A percentile compares a stretch with the other conserved stretches of the same genome.
phyloP scores from a whole-genome alignment of 2,888 invertebrate genomes.

The Lysandra coridon region DNA sequence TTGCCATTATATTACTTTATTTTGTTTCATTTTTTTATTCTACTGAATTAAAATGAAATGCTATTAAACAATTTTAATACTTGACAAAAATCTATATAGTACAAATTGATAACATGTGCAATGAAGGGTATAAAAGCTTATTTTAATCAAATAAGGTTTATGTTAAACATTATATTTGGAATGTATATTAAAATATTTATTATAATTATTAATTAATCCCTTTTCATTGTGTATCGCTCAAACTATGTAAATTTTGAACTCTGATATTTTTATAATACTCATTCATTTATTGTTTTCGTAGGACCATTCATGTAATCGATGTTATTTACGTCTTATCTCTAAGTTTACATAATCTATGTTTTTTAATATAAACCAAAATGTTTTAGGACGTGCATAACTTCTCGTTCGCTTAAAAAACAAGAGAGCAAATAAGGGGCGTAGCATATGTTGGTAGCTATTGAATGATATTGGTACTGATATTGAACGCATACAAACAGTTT shows the following conservation, averaged over 20 bases:
- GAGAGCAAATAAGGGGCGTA: background rate
- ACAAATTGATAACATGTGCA: background rate
- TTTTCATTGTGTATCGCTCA: constrained; percentile 18
- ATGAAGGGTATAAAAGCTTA: background rate
- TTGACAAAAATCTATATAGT: background rate
- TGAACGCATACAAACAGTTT: background rate
- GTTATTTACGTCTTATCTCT: background rate
- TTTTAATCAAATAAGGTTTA: background rate
- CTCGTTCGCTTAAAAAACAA: background rate
- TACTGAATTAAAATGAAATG: background rate
- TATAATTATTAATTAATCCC: background rate
- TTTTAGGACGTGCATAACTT: background rate
- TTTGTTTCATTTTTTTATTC: background rate
- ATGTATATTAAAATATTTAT: background rate
- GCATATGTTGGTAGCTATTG: background rate
- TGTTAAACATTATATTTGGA: background rate
- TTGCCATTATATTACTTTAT: background rate
- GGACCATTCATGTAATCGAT: background rate
- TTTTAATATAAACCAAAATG: background rate
- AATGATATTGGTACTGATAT: background rate
- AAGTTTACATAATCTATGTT: background rate
- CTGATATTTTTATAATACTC: background rate
- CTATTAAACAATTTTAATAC: constrained; percentile 2
- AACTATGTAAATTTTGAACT: background rate
- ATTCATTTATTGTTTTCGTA: background rate